Percentiles rank a stretch among this genome's conserved stretches.
Evolutionary conservation across 2,113 vertebrate species (phyloP).

Genomic region (Promerops cafer): DNA sequence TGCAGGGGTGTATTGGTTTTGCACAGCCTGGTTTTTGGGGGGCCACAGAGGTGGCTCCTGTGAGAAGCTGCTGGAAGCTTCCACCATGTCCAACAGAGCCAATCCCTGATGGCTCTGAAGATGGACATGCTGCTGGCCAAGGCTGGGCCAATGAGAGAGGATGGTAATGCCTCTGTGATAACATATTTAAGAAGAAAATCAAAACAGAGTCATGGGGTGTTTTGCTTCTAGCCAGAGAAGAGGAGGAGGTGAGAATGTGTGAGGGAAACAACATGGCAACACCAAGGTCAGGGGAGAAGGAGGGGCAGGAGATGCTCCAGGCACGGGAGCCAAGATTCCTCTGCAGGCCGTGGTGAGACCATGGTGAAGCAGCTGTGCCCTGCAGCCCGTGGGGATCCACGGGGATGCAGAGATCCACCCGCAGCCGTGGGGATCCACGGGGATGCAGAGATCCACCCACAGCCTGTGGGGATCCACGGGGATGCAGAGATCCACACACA

Average conservation of each 20-base stretch:
- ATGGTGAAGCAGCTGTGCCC: background rate
- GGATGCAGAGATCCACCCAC: background rate
- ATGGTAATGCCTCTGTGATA: background rate
- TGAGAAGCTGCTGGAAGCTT: background rate
- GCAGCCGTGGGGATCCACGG: background rate
- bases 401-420: background rate
- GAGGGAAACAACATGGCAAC: background rate
- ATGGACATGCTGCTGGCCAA: background rate
- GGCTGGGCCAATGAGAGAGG: accelerated
- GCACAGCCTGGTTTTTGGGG: background rate
- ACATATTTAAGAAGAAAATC: background rate
- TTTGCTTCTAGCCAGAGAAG: background rate
- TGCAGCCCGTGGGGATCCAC: background rate
- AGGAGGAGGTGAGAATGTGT: background rate
- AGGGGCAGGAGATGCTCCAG: background rate
- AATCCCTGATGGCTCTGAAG: too few relatives aligned
- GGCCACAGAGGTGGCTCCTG: background rate
- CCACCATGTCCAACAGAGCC: background rate
- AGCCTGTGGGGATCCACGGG: background rate
- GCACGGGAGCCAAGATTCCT: background rate
- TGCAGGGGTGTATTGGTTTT: background rate
- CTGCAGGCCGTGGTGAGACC: background rate
- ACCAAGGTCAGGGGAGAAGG: background rate
- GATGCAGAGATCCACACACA: background rate
- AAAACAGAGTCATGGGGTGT: background rate